Conservation (phyloP, 2,113 vertebrate species). For the Meriones unguiculatus region DNA sequence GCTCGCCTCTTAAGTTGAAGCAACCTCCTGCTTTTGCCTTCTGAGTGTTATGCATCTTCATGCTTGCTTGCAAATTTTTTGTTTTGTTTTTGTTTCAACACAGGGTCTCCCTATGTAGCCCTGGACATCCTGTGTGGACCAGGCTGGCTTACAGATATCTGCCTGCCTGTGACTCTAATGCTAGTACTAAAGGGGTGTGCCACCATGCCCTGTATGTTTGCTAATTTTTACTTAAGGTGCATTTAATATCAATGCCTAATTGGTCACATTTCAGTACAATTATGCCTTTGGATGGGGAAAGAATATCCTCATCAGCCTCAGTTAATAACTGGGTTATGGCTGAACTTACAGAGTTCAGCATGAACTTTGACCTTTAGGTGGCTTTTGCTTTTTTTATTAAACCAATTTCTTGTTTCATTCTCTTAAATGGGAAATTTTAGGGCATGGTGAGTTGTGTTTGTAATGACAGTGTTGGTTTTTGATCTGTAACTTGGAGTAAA, state of each 20-base stretch:
- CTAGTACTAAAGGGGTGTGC: too few relatives aligned
- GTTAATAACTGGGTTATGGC: background rate
- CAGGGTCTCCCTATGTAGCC: background rate
- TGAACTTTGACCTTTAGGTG: constrained; percentile 1
- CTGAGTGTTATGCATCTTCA: background rate
- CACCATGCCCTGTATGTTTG: background rate
- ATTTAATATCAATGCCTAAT: background rate
- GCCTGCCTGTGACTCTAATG: background rate
- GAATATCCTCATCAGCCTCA: constrained; percentile 40
- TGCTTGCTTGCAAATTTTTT: background rate
- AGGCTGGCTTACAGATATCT: background rate
- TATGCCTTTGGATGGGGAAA: background rate
- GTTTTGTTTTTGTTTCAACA: constrained; percentile 27
- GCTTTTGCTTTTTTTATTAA: constrained; percentile 24
- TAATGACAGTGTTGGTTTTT: constrained; percentile 35
- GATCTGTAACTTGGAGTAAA: background rate
- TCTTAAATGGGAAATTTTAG: constrained; percentile 32
- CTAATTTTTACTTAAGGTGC: background rate
- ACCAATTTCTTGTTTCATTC: constrained; percentile 34
- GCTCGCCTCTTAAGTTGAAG: background rate
- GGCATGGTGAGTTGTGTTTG: constrained; percentile 31
- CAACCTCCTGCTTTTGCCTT: background rate
- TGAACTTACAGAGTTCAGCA: constrained; percentile 27
- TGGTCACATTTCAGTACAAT: background rate
- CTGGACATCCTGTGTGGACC: background rate